Percentiles rank a stretch among this genome's conserved stretches.
phyloP scores from a whole-genome alignment of 2,113 vertebrate species.

The Zeus faber region DNA sequence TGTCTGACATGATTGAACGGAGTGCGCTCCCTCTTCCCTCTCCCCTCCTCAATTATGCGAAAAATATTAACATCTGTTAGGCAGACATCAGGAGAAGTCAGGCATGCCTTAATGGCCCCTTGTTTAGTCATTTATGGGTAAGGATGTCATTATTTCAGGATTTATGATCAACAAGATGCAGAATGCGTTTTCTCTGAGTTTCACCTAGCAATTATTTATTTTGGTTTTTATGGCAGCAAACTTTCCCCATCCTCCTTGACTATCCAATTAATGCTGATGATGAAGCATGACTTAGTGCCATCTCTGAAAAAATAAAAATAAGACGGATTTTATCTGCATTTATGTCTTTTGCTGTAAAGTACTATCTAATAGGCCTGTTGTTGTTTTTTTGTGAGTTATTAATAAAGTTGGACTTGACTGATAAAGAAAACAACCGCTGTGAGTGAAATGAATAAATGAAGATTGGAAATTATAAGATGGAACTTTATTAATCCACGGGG shows the following conservation, averaged over 20 bases:
- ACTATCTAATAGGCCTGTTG: constrained; percentile 26
- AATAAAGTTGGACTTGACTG: constrained; percentile 6
- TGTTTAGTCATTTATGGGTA: constrained; percentile 77
- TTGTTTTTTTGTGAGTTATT: constrained; percentile 14
- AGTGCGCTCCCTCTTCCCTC: constrained; percentile 30
- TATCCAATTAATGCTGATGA: constrained; percentile 72
- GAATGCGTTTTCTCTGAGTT: constrained; percentile 61
- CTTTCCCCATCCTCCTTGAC: constrained; percentile 64
- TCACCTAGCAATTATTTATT: constrained; percentile 74
- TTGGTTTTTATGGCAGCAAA: constrained; percentile 68
- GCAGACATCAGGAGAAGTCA: constrained; percentile 75
- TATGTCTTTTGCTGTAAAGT: constrained; percentile 41
- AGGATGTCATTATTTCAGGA: constrained; percentile 72
- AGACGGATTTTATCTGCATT: constrained; percentile 36
- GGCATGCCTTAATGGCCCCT: constrained; percentile 73
- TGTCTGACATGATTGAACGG: constrained; percentile 59
- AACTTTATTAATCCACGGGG: too few relatives aligned
- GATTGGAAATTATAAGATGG: neutral
- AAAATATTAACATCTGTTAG: constrained; percentile 76
- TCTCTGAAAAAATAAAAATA: constrained; percentile 10
- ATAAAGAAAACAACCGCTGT: neutral
- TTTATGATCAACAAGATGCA: constrained; percentile 60
- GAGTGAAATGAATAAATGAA: neutral
- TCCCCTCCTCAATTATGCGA: constrained; percentile 65
- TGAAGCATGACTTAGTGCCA: constrained; percentile 55